A percentile compares a stretch with the other conserved stretches of the same genome.
Evolutionary conservation across 2,888 invertebrate species (phyloP).

Genomic region (Sphinx pinastri): DNA sequence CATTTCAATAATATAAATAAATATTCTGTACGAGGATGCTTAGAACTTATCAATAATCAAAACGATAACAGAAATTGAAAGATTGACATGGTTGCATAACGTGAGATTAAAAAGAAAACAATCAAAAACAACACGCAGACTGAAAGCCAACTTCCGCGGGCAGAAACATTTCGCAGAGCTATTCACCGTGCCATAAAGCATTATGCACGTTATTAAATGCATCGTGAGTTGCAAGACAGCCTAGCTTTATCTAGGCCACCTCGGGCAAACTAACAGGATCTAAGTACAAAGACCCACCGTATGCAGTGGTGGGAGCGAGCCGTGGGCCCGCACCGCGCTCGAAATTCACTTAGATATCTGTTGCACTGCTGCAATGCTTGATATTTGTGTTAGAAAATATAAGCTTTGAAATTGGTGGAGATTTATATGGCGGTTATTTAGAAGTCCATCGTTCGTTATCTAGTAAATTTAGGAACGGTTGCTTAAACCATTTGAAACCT

Average conservation of each 20-base stretch:
- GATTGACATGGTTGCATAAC: too few species aligned
- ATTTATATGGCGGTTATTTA: neutral
- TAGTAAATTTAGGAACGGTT: neutral
- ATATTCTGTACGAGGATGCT: too few species aligned
- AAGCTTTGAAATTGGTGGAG: neutral
- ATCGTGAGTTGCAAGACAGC: constrained; percentile 26
- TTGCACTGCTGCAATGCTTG: constrained; percentile 20
- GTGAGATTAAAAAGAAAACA: neutral
- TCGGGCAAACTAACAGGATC: constrained; percentile 31
- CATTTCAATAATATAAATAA: too few species aligned
- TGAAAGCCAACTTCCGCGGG: neutral
- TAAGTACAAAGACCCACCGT: constrained; percentile 29
- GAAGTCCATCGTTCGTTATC: neutral
- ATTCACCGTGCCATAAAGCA: neutral
- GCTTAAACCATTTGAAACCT: neutral
- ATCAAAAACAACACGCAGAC: neutral
- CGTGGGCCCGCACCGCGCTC: constrained; percentile 13
- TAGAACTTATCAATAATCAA: too few species aligned
- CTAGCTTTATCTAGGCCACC: constrained; percentile 30
- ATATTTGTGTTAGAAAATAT: constrained; percentile 5
- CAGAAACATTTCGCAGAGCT: constrained; percentile 7
- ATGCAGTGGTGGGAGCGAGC: constrained; percentile 25
- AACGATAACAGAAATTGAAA: neutral
- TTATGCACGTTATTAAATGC: constrained; percentile 25
- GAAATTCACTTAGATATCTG: constrained; percentile 21